phyloP scores from a whole-genome alignment of 2,113 vertebrate genomes.

The Suncus etruscus region DNA sequence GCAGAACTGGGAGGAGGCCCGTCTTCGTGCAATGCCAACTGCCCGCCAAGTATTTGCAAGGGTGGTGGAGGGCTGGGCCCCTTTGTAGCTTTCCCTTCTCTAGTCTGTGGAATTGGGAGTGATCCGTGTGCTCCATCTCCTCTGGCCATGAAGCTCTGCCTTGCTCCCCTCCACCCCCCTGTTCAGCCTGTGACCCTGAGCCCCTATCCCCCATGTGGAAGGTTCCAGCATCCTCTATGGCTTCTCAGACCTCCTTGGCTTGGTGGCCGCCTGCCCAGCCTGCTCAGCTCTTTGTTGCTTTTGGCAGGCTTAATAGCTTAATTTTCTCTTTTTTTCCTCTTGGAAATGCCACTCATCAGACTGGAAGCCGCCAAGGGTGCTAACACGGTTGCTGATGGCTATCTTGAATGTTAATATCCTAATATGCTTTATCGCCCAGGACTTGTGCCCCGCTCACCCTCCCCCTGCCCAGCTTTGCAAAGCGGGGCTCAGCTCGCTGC shows the following conservation, averaged over 20 bases:
- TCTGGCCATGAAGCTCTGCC: neutral
- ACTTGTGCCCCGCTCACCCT: slow-evolving; percentile 68
- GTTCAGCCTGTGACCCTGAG: neutral
- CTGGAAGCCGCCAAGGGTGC: slow-evolving; percentile 56
- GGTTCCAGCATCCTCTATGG: neutral
- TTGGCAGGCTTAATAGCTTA: slow-evolving; percentile 78
- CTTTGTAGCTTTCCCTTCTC: neutral
- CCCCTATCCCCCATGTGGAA: neutral
- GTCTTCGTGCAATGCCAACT: neutral
- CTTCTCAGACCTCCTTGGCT: slow-evolving; percentile 15
- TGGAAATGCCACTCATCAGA: slow-evolving; percentile 58
- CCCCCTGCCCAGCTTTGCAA: slow-evolving; percentile 11
- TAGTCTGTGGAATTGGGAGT: neutral
- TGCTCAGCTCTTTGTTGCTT: slow-evolving; percentile 69
- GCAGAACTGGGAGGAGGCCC: neutral
- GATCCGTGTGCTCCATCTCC: slow-evolving; percentile 7
- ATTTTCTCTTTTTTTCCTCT: slow-evolving; percentile 74
- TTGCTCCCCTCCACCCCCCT: neutral
- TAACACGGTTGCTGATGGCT: slow-evolving; percentile 77
- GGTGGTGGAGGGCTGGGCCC: neutral
- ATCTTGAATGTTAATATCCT: slow-evolving; percentile 84
- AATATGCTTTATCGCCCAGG: slow-evolving; percentile 72
- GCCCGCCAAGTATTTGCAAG: neutral
- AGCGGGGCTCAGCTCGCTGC: slow-evolving; percentile 71
- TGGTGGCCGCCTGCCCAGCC: slow-evolving; percentile 59